Conservation (phyloP, 2,797 vertebrate genomes). For the Gambusia yucatana region DNA sequence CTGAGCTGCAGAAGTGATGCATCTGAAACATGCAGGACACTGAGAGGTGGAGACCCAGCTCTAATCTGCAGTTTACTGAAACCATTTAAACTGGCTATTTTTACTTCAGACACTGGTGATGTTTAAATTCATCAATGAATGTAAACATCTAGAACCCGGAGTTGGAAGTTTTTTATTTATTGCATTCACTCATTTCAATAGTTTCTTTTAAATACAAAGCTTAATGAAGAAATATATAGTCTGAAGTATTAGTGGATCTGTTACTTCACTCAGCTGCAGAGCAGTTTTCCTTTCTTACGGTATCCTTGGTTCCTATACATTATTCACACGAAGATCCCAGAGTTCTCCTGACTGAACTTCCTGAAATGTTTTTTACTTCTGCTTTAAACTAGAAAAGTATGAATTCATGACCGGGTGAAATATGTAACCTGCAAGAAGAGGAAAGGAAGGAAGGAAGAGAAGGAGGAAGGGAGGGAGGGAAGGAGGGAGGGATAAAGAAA, state of each 20-base stretch:
- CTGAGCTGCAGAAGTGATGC: neutral
- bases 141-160: neutral
- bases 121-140: neutral
- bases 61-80: neutral
- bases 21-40: neutral
- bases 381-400: too few species aligned
- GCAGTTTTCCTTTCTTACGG: neutral
- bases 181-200: neutral
- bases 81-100: neutral
- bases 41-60: neutral
- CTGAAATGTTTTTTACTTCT: too few species aligned
- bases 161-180: neutral
- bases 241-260: neutral
- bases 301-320: neutral
- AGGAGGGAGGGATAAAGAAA: neutral
- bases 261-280: neutral
- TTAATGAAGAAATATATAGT: neutral
- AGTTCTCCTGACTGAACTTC: neutral
- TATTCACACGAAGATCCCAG: neutral
- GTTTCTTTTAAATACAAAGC: neutral
- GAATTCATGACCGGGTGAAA: too few species aligned
- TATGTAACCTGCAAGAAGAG: too few species aligned
- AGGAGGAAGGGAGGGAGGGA: accelerated
- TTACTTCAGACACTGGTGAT: neutral
- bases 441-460: neutral